phyloP scores from a whole-genome alignment of 1,140 invertebrate genomes.

The Gonatopus flavifemur region DNA sequence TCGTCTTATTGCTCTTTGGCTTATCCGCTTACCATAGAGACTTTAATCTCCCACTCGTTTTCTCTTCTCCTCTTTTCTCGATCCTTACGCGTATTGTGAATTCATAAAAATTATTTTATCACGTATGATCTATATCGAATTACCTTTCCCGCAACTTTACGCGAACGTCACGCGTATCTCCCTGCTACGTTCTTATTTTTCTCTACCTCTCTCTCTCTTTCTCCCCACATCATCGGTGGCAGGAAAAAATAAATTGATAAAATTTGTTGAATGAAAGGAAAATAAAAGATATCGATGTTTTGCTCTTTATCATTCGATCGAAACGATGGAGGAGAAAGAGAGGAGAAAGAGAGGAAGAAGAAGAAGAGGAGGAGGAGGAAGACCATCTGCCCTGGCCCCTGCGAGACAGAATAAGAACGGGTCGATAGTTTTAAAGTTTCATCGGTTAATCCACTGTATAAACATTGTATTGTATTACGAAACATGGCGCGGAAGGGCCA shows the following conservation, averaged over 20 bases:
- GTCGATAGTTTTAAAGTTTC: conserved; percentile 36
- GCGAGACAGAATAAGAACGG: conserved; percentile 23
- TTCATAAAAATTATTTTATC: too few species aligned
- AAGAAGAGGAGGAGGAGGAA: conserved; percentile 1
- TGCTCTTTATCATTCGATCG: too few species aligned
- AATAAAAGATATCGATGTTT: not conserved
- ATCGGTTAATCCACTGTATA: conserved; percentile 48
- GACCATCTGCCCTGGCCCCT: conserved; percentile 20
- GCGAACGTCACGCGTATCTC: not conserved
- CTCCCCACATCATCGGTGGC: not conserved
- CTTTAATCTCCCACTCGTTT: too few species aligned
- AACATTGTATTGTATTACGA: conserved; percentile 52
- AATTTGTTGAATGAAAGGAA: not conserved
- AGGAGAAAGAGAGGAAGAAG: not conserved
- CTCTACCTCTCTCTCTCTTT: not conserved
- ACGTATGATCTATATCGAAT: too few species aligned
- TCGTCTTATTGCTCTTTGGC: too few species aligned
- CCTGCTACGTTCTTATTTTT: not conserved
- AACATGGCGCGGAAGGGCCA: too few species aligned
- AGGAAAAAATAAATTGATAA: not conserved
- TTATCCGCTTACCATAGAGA: too few species aligned
- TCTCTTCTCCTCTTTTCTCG: too few species aligned
- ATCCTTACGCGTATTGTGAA: too few species aligned
- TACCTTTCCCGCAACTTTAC: not conserved
- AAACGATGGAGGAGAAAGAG: not conserved